These are phyloP conservation scores for Epizoanthus rinbou DNA, from an alignment of 92 coral and sea anemone genomes.

Conservation along the genomic window DNA sequence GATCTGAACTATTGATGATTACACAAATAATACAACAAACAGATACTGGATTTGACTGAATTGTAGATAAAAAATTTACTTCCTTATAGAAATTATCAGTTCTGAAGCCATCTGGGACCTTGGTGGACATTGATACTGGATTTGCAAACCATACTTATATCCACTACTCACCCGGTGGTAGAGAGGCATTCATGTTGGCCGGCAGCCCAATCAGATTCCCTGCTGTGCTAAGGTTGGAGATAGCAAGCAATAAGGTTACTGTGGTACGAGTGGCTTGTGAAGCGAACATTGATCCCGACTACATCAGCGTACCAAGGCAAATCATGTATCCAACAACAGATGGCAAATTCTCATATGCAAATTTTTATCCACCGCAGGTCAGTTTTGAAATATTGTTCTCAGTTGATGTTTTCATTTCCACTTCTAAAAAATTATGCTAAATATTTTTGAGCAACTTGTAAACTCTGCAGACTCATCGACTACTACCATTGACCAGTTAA, in stretches of 20 bases:
- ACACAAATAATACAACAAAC: too few relatives aligned
- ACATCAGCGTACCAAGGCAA: constrained; percentile 73
- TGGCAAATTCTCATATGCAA: constrained; percentile 66
- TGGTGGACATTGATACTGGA: constrained; percentile 45
- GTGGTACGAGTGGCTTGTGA: constrained; percentile 59
- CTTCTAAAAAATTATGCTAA: too few relatives aligned
- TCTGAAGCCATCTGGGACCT: background rate
- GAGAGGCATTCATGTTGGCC: constrained; percentile 66
- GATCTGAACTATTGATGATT: too few relatives aligned
- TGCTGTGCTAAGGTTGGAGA: constrained; percentile 62
- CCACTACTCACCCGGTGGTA: constrained; percentile 68
- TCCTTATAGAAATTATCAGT: background rate
- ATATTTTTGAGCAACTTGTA: too few relatives aligned
- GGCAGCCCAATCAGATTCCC: constrained; percentile 71
- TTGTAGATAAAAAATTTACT: too few relatives aligned
- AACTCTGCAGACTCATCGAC: too few relatives aligned
- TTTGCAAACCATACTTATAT: constrained; percentile 55
- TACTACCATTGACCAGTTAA: too few relatives aligned
- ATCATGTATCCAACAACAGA: constrained; percentile 73
- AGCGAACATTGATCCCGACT: constrained; percentile 59
- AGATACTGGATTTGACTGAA: too few relatives aligned
- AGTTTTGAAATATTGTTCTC: background rate
- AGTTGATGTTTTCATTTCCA: background rate
- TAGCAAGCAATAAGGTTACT: constrained; percentile 54
- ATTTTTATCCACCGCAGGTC: constrained; percentile 88